Base-by-base conservation (phyloP, 2,888 invertebrate genomes). In the Diarsia dahlii region DNA sequence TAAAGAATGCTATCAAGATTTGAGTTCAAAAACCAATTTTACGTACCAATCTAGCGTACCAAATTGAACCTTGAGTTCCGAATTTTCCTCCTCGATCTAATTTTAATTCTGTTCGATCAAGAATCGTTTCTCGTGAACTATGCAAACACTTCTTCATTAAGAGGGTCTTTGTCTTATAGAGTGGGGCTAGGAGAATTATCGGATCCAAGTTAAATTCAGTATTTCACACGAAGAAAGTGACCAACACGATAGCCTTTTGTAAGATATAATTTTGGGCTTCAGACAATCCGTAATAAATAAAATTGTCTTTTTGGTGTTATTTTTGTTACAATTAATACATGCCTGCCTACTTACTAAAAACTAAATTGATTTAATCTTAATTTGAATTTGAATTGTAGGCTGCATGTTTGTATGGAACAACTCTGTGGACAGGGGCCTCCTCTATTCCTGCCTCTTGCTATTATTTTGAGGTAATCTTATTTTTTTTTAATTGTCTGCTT, bases 101-200 rank as follows among this genome's bases (percentile, higher is more conserved):
- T 78, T 85, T 85, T 81, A 85, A 87, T 81, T 87, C 73, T 63
- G 64, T 74, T 80, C 76, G 74, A 78, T 78, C 81, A 71, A 74
- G 54, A 74, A 71, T 54, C 69, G 76, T 78, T 77, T 58, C 50
- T 69, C 71, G 46, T 76, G 65, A 85, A 87, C 84, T 85, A 87
- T 84, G 85, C 84, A 87, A 87, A 86, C 84, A 86, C 76, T 73
- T 86, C 80, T 77, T 86, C 81, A 86, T 86, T 86, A 80, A 76
- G 74, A 79, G 45, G 56, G 52, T 8, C 69, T 81, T 85, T 85
- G 78, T 84, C 63, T 79, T 45, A 20, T 23, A n/a, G 58, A 74
- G 74, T 78, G 71, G 70, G 62, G 86, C 75, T 48, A 52, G 45
- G 46, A 84, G 15, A 71, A 13, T 34, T 50, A 63, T 46, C 39